Base-by-base conservation (phyloP, 2,888 invertebrate genomes). In the Drosophila putrida region DNA sequence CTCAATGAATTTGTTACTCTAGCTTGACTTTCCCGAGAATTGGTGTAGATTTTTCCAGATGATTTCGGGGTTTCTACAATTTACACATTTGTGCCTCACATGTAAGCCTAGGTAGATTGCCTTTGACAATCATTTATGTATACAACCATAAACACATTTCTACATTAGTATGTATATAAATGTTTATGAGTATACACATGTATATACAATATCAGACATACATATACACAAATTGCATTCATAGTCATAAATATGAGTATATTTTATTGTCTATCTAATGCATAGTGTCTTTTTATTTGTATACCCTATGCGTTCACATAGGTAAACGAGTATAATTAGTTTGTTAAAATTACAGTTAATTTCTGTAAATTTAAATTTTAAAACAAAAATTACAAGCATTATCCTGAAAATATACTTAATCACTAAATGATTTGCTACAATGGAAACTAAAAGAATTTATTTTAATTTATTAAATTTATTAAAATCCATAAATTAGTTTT, bases 241-340 rank as follows among this genome's bases (percentile, higher is more conserved):
- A n/a, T 46, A 46, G 8, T 15, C 31, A 15, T 27, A 33, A 20
- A 20, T 43, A 28, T 35, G 11, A 33, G n/a, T 55, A 44, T 53
- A 31, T 62, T 57, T 75, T 69, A 49, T 61, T 69, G 63, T 53
- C 46, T 66, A 33, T 54, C 57, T 66, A 71, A 55, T 65, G 57
- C 41, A 47, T 55, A 39, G 53, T 38, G 49, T 58, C 31, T 71
- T 28, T 50, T 50, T 1, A 9, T 49, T 28, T 54, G 43, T 0
- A n/a, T 49, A 49, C 35, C 35, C 49, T 31, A 2, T 2, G 2
- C 20, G 20, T 20, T 3, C 20, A 20, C 20, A 20, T 3, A 31
- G 6, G 6, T 31, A 31, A 6, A 9, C 0, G 31, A 9, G 31
- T 6, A 31, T 31, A 2, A 9, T 6, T 8, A 31, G 6, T 31